phyloP scores from a whole-genome alignment of 2,113 vertebrate species.

The Labrus mixtus region DNA sequence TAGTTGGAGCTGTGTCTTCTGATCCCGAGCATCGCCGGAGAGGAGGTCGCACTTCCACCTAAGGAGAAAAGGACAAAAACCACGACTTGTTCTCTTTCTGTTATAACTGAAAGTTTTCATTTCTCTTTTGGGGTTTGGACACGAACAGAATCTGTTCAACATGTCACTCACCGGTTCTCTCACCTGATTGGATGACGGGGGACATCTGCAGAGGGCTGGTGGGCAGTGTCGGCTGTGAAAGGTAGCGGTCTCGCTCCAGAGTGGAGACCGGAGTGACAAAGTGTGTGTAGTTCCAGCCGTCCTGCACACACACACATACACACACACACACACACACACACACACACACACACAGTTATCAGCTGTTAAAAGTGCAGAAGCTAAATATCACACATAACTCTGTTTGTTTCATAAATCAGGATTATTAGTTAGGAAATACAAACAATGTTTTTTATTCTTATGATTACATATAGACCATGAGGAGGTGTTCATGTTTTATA shows the following conservation, averaged over 20 bases:
- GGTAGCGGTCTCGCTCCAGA: constrained; percentile 95
- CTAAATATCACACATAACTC: too few relatives aligned
- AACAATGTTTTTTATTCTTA: too few relatives aligned
- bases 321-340: too few relatives aligned
- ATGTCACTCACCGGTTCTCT: constrained; percentile 37
- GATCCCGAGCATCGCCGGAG: constrained; percentile 94
- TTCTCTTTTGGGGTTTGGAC: not conserved
- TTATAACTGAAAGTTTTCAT: not conserved
- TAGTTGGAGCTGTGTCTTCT: constrained; percentile 92
- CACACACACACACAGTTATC: not conserved
- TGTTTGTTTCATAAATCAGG: too few relatives aligned
- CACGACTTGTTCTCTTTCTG: not conserved
- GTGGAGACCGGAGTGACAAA: constrained; percentile 97
- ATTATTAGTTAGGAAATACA: too few relatives aligned
- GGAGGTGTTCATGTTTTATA: too few relatives aligned
- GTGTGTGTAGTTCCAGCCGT: constrained; percentile 99
- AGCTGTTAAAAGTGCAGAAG: too few relatives aligned
- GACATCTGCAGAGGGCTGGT: constrained; percentile 96
- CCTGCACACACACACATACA: constrained; percentile 77
- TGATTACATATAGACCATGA: too few relatives aligned
- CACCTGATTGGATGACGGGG: constrained; percentile 96
- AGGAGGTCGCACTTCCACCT: constrained; percentile 97
- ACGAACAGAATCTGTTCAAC: not conserved
- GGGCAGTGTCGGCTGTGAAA: constrained; percentile 95
- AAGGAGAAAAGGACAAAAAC: not conserved